These are phyloP conservation scores for Mobula birostris DNA, from an alignment of 2,113 vertebrate species.

Conservation along the genomic window DNA sequence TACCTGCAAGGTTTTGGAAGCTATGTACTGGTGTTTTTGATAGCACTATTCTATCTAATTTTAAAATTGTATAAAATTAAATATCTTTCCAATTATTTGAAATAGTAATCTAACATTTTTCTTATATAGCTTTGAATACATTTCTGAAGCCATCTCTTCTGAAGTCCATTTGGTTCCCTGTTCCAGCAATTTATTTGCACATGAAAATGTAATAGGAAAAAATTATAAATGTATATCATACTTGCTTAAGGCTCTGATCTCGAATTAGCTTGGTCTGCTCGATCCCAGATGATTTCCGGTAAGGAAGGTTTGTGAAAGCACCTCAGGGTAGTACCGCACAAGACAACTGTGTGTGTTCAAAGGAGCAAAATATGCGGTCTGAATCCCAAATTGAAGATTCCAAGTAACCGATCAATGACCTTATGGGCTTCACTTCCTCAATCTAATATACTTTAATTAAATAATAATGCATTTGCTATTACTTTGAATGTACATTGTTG, in stretches of 20 bases:
- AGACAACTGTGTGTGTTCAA: constrained; percentile 48
- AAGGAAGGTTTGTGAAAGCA: constrained; percentile 49
- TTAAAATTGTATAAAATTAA: constrained; percentile 33
- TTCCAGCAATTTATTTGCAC: constrained; percentile 35
- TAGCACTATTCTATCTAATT: constrained; percentile 19
- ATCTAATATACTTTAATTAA: constrained; percentile 37
- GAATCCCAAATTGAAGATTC: constrained; percentile 30
- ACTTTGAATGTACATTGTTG: not conserved
- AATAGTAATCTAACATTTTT: constrained; percentile 25
- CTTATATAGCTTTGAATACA: constrained; percentile 29
- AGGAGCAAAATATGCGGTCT: constrained; percentile 17
- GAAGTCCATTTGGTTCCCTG: constrained; percentile 34
- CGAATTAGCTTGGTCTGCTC: constrained; percentile 53
- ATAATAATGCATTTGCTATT: constrained; percentile 32
- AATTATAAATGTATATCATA: constrained; percentile 36
- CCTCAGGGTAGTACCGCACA: constrained; percentile 51
- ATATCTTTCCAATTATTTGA: constrained; percentile 13
- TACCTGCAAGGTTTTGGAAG: constrained; percentile 16
- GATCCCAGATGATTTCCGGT: constrained; percentile 47
- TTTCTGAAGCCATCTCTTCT: constrained; percentile 29
- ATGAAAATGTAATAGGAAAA: constrained; percentile 31
- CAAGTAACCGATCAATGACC: constrained; percentile 33
- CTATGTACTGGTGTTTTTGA: constrained; percentile 14
- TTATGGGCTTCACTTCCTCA: constrained; percentile 32
- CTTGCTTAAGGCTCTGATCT: constrained; percentile 44